A percentile compares a stretch with the other conserved stretches of the same genome.
Conservation (phyloP, 2,888 invertebrate genomes). For the Patella depressa region DNA sequence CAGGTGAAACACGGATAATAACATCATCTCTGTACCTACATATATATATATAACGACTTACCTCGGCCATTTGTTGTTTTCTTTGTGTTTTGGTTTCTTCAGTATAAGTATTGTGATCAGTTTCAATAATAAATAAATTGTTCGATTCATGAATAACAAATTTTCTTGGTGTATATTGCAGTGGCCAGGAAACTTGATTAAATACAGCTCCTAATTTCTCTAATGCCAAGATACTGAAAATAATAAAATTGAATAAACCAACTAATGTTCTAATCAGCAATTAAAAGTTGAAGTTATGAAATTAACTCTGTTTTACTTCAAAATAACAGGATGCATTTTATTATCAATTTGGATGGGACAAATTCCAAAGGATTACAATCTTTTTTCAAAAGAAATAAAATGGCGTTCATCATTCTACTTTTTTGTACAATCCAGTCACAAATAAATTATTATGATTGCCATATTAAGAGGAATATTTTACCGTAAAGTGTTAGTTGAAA, state of each 20-base stretch:
- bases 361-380: too few relatives aligned
- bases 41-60: slow-evolving; percentile 35
- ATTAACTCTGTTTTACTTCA: neutral
- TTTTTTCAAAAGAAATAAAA: too few relatives aligned
- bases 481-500: slow-evolving; percentile 95
- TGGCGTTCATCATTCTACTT: too few relatives aligned
- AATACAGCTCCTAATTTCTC: slow-evolving; percentile 99
- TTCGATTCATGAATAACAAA: slow-evolving; percentile 95
- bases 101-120: slow-evolving; percentile 98
- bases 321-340: neutral
- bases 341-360: too few relatives aligned
- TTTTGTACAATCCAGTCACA: too few relatives aligned
- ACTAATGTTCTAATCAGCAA: neutral
- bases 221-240: slow-evolving; percentile 86
- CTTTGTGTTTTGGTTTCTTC: slow-evolving; percentile 95
- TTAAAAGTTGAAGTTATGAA: neutral
- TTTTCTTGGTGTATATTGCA: slow-evolving; percentile 96
- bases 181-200: slow-evolving; percentile 90
- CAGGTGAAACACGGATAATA: slow-evolving; percentile 3
- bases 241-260: neutral
- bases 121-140: slow-evolving; percentile 92
- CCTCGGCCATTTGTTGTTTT: slow-evolving; percentile 95
- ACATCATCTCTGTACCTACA: slow-evolving; percentile 3
- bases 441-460: too few relatives aligned
- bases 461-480: slow-evolving; percentile 37